Conservation (phyloP, 2,888 invertebrate genomes). For the Stegophylla sp. region DNA sequence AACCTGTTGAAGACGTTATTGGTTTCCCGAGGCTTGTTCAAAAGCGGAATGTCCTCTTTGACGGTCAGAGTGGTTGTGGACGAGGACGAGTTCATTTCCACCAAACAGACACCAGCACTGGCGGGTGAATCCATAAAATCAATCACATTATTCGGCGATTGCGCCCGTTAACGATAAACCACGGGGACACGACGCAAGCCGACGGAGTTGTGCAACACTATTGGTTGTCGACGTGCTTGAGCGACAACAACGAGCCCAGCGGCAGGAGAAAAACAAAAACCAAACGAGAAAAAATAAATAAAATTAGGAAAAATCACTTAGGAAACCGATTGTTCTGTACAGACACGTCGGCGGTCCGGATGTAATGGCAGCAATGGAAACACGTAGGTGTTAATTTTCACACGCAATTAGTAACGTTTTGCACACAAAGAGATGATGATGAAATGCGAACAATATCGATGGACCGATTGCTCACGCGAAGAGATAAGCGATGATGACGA, state of each 20-base stretch:
- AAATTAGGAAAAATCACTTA: no score
- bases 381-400: conserved; percentile 1
- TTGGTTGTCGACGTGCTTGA: no score
- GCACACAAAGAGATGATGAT: not conserved
- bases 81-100: conserved; percentile 62
- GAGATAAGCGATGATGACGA: not conserved
- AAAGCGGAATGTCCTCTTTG: conserved; percentile 76
- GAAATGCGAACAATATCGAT: not conserved
- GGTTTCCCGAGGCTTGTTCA: conserved; percentile 69
- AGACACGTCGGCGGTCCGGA: no score
- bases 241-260: not conserved
- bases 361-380: not conserved
- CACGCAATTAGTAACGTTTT: not conserved
- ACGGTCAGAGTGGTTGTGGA: conserved; percentile 65
- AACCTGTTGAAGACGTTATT: conserved; percentile 70
- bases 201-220: not conserved
- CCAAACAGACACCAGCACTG: conserved; percentile 62
- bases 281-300: no score
- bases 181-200: no score
- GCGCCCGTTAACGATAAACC: conserved; percentile 22
- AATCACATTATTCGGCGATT: conserved; percentile 54
- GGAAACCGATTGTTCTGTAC: no score
- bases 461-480: not conserved
- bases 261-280: not conserved
- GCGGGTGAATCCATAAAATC: conserved; percentile 58